Percentiles rank a stretch among this genome's conserved stretches.
These are phyloP conservation scores for Machaerirhynchus nigripectus DNA, from an alignment of 2,113 vertebrate species.

Conservation along the genomic window DNA sequence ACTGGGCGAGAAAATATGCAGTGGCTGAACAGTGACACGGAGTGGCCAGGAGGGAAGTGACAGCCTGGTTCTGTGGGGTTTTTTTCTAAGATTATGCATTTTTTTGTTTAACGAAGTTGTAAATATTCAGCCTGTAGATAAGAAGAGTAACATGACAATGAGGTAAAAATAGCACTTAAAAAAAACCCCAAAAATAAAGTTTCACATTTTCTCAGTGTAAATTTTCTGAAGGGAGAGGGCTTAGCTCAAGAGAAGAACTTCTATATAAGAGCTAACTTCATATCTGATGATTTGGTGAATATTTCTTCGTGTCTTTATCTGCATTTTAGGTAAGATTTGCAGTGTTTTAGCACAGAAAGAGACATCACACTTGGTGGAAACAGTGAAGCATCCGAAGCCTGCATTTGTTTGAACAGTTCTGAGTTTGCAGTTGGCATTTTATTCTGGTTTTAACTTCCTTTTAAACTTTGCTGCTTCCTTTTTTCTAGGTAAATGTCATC, in stretches of 20 bases:
- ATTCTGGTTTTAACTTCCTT: background rate
- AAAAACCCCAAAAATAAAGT: background rate
- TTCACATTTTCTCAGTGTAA: background rate
- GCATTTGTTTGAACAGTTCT: background rate
- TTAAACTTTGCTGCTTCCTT: background rate
- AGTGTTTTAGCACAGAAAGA: background rate
- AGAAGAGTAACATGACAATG: background rate
- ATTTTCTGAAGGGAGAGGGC: background rate
- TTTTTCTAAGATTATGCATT: background rate
- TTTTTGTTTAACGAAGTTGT: background rate
- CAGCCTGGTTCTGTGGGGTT: background rate
- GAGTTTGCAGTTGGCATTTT: background rate
- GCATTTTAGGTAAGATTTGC: background rate
- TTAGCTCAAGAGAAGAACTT: background rate
- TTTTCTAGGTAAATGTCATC: constrained; percentile 82
- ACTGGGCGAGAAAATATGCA: background rate
- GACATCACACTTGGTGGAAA: background rate
- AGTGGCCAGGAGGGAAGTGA: constrained; percentile 24
- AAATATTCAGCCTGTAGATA: background rate
- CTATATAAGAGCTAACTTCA: fast-evolving
- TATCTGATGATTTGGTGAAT: background rate
- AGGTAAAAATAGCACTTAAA: background rate
- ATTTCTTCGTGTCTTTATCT: background rate
- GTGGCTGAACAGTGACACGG: constrained; percentile 63
- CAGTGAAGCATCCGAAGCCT: background rate